Evolutionary conservation across 2,113 vertebrate genomes (phyloP).

Genomic region (Polypterus senegalus): DNA sequence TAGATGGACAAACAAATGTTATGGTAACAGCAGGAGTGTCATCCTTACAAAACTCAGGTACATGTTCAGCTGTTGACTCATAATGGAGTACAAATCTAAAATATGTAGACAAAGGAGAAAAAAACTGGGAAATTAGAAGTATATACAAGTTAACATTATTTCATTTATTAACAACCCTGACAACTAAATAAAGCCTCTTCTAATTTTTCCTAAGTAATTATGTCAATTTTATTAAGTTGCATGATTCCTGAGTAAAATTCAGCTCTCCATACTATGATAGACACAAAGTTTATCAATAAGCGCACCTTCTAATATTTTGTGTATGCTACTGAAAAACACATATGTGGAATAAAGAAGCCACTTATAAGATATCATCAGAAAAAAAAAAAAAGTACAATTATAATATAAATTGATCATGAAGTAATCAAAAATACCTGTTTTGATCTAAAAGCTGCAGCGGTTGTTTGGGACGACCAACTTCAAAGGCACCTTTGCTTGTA

Average conservation of each 20-base stretch:
- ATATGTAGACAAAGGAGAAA: not conserved
- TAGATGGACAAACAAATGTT: constrained; percentile 79
- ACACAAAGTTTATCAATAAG: not conserved
- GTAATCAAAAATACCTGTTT: constrained; percentile 56
- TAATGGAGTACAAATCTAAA: constrained; percentile 69
- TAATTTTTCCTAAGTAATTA: too few species aligned
- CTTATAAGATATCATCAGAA: not conserved
- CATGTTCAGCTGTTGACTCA: constrained; percentile 19
- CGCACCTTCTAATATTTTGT: too few species aligned
- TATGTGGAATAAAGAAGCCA: not conserved
- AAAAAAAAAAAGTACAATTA: not conserved
- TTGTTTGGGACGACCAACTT: constrained; percentile 59
- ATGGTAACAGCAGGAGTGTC: constrained; percentile 73
- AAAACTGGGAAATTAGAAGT: too few species aligned
- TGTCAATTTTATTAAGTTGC: too few species aligned
- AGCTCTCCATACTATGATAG: not conserved
- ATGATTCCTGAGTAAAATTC: too few species aligned
- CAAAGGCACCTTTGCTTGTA: constrained; percentile 30
- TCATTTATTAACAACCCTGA: too few species aligned
- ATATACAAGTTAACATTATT: too few species aligned
- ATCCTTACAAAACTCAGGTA: constrained; percentile 53
- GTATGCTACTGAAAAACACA: too few species aligned
- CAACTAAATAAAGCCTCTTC: too few species aligned
- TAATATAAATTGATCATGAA: not conserved
- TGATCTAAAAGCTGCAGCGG: constrained; percentile 46